These are phyloP conservation scores for Lipotes vexillifer DNA, from an alignment of 2,113 vertebrate species.

Conservation along the genomic window DNA sequence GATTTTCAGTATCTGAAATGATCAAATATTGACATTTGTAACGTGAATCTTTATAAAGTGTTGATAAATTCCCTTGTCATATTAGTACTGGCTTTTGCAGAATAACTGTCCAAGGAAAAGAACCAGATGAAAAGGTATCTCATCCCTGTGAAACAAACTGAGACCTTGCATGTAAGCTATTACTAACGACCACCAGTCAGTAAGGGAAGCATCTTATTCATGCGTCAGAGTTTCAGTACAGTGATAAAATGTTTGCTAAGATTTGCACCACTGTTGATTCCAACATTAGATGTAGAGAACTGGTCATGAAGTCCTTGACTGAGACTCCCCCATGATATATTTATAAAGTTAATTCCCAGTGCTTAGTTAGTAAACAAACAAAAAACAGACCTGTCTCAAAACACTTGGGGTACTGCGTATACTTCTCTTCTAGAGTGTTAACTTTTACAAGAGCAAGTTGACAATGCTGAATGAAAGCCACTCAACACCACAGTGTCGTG, in stretches of 20 bases:
- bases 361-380: not conserved
- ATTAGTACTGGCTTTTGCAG: not conserved
- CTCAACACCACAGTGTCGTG: not conserved
- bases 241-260: not conserved
- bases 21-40: not conserved
- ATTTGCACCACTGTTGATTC: not conserved
- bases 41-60: not conserved
- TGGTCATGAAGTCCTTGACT: not conserved
- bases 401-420: not conserved
- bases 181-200: not conserved
- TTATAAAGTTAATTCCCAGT: not conserved
- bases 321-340: not conserved
- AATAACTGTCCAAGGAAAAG: not conserved
- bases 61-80: not conserved
- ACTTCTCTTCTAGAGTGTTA: not conserved
- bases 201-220: not conserved
- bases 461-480: not conserved
- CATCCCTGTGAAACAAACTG: not conserved
- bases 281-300: not conserved
- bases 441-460: not conserved
- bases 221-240: not conserved
- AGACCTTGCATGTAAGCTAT: not conserved
- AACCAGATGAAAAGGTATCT: not conserved
- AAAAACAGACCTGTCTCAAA: not conserved
- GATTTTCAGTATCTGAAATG: constrained; percentile 16